These are phyloP conservation scores for Mellivora capensis DNA, from an alignment of 2,113 vertebrate species.

Conservation along the genomic window DNA sequence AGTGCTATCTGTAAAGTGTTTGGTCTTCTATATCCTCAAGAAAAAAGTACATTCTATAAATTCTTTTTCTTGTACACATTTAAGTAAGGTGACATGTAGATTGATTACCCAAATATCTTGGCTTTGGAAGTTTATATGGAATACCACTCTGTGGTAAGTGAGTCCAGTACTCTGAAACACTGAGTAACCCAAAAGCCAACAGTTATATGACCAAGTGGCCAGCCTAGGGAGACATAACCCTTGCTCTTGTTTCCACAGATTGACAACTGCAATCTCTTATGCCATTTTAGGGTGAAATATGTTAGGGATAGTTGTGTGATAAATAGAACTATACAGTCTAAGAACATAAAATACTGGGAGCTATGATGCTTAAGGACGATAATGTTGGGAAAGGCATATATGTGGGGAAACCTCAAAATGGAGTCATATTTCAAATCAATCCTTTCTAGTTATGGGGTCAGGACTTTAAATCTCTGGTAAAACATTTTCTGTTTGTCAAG, in stretches of 20 bases:
- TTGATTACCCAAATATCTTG: neutral
- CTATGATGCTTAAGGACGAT: neutral
- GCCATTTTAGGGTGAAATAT: neutral
- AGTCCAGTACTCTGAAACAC: neutral
- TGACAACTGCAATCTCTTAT: neutral
- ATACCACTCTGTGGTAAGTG: neutral
- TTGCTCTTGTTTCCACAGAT: neutral
- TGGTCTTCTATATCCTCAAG: neutral
- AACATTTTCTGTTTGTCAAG: neutral
- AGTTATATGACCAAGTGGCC: neutral
- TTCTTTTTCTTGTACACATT: neutral
- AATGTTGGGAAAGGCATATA: neutral
- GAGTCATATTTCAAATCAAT: neutral
- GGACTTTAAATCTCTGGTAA: neutral
- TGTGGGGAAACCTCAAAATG: neutral
- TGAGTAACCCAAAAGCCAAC: neutral
- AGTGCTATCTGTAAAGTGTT: neutral
- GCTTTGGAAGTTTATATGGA: neutral
- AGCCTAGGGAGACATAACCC: neutral
- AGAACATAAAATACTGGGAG: neutral
- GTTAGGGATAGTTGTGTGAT: neutral
- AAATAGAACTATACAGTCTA: neutral
- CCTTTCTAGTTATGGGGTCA: neutral
- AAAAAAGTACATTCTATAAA: neutral
- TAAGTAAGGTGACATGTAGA: neutral